Conservation (phyloP, 2,113 vertebrate genomes). For the Gadus chalcogrammus region DNA sequence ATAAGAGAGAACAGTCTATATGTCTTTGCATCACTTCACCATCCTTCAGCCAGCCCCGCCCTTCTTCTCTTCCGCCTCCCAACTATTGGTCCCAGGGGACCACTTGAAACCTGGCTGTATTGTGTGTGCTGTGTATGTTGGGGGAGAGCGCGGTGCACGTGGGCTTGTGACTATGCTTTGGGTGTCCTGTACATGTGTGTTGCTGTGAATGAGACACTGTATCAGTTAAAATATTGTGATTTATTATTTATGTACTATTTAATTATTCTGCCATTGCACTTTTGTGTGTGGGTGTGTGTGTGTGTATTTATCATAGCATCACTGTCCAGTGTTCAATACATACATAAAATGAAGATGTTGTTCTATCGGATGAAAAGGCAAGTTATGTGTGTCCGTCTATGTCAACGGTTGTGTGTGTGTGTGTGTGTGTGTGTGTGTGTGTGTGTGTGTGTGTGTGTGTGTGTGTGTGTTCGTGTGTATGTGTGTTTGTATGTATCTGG, state of each 20-base stretch:
- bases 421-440: constrained; percentile 13
- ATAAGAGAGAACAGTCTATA: constrained; percentile 78
- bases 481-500: background rate
- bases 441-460: background rate
- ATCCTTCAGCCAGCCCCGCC: constrained; percentile 45
- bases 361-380: no score
- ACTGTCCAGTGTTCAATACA: no score
- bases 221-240: background rate
- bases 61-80: constrained; percentile 56
- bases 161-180: background rate
- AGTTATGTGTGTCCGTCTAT: background rate
- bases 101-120: constrained; percentile 7
- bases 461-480: background rate
- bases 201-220: background rate
- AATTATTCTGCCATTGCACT: no score
- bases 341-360: no score
- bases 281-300: no score
- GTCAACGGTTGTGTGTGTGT: constrained; percentile 17
- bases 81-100: constrained; percentile 67
- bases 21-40: constrained; percentile 64
- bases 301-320: background rate
- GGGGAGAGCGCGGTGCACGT: constrained; percentile 10
- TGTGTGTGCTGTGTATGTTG: background rate
- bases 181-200: background rate
- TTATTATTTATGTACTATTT: no score